phyloP scores from a whole-genome alignment of 1,140 invertebrate genomes.

The Plectrocnemia conspersa region DNA sequence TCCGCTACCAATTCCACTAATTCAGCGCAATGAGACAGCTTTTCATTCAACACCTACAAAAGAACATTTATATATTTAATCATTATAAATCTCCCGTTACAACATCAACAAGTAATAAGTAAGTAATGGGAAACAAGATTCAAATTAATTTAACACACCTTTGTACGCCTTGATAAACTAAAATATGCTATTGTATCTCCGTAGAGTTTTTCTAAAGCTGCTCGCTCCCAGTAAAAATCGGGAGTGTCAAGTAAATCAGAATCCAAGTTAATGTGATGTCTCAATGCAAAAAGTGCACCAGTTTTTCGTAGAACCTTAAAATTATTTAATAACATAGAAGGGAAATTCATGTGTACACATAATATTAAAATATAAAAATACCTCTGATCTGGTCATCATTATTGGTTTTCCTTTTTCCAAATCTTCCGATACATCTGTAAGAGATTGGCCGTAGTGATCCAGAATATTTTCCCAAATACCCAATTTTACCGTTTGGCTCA shows the following conservation, averaged over 20 bases:
- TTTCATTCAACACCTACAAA: slow-evolving; percentile 87
- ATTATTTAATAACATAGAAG: background rate
- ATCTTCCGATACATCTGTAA: slow-evolving; percentile 76
- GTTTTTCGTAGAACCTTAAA: slow-evolving; percentile 72
- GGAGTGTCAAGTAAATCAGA: slow-evolving; percentile 92
- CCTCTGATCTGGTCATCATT: slow-evolving; percentile 62
- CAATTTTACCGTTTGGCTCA: slow-evolving; percentile 87
- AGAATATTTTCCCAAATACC: slow-evolving; percentile 87
- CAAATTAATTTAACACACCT: slow-evolving; percentile 46
- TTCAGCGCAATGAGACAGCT: slow-evolving; percentile 88
- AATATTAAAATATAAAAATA: slow-evolving; percentile 5
- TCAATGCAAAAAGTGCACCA: slow-evolving; percentile 83
- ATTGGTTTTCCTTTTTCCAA: slow-evolving; percentile 67
- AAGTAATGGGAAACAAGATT: slow-evolving; percentile 10
- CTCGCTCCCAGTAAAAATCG: slow-evolving; percentile 96
- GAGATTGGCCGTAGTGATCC: slow-evolving; percentile 75
- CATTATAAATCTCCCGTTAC: slow-evolving; percentile 14
- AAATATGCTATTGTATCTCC: slow-evolving; percentile 77
- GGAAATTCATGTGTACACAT: background rate
- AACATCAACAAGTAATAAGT: no score
- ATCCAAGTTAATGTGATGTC: slow-evolving; percentile 86
- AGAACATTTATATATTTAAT: slow-evolving; percentile 29
- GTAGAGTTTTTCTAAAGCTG: slow-evolving; percentile 80
- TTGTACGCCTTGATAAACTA: slow-evolving; percentile 77
- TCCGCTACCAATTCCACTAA: slow-evolving; percentile 80